Conservation (phyloP, 2,113 vertebrate genomes). For the Ellobius talpinus region DNA sequence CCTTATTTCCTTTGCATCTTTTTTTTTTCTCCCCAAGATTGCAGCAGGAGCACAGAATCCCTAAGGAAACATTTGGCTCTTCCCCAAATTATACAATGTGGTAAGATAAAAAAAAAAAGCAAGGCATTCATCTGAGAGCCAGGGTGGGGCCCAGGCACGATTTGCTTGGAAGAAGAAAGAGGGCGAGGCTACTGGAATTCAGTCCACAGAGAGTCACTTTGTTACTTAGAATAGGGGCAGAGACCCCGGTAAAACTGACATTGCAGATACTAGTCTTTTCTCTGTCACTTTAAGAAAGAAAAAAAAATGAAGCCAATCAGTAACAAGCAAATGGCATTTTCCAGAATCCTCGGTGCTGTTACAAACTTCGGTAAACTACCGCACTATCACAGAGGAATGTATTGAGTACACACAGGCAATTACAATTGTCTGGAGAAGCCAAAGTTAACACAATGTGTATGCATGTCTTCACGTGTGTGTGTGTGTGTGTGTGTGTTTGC, state of each 20-base stretch:
- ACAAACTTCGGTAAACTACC: background rate
- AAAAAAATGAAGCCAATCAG: background rate
- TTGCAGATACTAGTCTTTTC: background rate
- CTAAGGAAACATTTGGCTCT: background rate
- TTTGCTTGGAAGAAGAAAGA: background rate
- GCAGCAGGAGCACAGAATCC: background rate
- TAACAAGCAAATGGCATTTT: background rate
- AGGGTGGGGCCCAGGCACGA: background rate
- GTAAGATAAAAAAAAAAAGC: background rate
- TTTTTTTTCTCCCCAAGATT: background rate
- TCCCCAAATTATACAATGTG: background rate
- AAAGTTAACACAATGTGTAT: background rate
- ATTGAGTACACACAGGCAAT: background rate
- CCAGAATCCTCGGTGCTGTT: background rate
- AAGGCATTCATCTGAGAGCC: background rate
- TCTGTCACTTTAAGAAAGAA: background rate
- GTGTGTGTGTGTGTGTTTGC: background rate
- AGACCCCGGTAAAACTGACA: conserved; percentile 20
- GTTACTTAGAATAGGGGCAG: background rate
- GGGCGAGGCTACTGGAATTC: background rate
- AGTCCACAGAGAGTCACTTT: background rate
- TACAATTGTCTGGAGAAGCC: background rate
- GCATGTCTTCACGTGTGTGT: background rate
- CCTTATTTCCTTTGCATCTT: background rate
- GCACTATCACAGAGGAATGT: background rate